Base-by-base conservation (phyloP, 2,113 vertebrate species). In the Ardeotis arabs region DNA sequence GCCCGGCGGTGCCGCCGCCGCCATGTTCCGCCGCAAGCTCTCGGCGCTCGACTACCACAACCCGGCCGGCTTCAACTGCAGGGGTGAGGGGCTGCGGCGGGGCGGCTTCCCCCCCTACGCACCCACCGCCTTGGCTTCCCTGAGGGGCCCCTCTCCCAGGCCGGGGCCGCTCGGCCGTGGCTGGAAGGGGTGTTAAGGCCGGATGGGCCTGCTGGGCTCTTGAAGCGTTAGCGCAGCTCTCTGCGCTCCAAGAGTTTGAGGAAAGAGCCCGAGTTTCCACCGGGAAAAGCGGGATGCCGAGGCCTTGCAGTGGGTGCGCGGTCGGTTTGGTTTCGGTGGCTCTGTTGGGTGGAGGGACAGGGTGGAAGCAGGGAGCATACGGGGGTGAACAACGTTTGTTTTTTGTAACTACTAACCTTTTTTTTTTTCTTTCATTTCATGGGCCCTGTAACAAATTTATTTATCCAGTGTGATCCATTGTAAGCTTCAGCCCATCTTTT, bases 11-110 rank as follows among this genome's bases (percentile, higher is more conserved):
- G 84, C 49, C 47, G 56, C 72, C 1, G 37, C 6, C 29, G 73
- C 63, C 93, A 99, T 99, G 99, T 99, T 99, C 92, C 98, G 98
- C 84, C 99, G 99, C 69, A 99, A 99, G 93, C 98, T 99, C 20
- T 98, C 98, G 56, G 99, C 99, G 5, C 97, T 99, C 19, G 99
- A 99, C 60, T 99, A 99, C 78, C 99, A 99, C 95, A 99, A 99
- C 79, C 99, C 99, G 2, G 45, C 93, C 11, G 98, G 97, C 37
- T 99, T 99, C 95, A 99, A 99, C 95, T 98, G 98, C 94, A 98
- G 97, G 98, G 99, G 99, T 99, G 96, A 97, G 97, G 49, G 14
- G 41, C 41, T 41, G 41, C 41, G 39, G 39, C 39, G 39, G 39
- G 39, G 39, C 39, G 41, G 41, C 41, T 41, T 41, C 12, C 41